Percentiles rank a stretch among this genome's conserved stretches.
phyloP scores from a whole-genome alignment of 1,140 invertebrate species.

The Lucilia cuprina region DNA sequence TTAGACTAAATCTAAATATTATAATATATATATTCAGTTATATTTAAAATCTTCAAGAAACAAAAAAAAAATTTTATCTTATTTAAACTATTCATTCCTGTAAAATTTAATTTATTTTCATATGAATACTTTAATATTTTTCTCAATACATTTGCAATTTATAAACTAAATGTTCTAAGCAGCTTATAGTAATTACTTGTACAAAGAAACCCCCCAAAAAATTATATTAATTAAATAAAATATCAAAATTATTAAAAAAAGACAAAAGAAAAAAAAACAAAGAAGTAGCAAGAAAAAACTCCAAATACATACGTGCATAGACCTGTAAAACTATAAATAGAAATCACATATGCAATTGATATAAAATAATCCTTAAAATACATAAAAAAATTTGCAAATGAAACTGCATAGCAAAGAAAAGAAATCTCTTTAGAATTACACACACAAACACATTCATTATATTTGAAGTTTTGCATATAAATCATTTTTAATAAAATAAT shows the following conservation, averaged over 20 bases:
- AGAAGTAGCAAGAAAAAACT: neutral
- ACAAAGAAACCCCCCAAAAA: neutral
- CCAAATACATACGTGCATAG: neutral
- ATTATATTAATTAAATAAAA: neutral
- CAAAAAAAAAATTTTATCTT: too few relatives aligned
- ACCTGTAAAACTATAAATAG: neutral
- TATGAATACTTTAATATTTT: too few relatives aligned
- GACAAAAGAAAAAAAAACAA: neutral
- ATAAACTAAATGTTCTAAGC: slow-evolving; percentile 29
- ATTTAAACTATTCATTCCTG: too few relatives aligned
- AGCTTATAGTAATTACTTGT: slow-evolving; percentile 20
- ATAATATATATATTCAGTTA: too few relatives aligned
- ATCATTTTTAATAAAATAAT: slow-evolving; percentile 3
- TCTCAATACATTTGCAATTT: neutral
- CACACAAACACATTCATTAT: too few relatives aligned
- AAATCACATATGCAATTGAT: neutral
- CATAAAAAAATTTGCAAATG: neutral
- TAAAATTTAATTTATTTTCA: too few relatives aligned
- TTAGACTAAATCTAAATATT: too few relatives aligned
- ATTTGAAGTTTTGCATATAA: neutral
- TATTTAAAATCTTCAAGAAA: too few relatives aligned
- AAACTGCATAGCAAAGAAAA: neutral
- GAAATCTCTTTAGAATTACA: neutral
- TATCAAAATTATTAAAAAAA: neutral
- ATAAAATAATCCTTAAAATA: neutral